A percentile compares a stretch with the other conserved stretches of the same genome.
These are phyloP conservation scores for Hyles lineata DNA, from an alignment of 2,888 invertebrate species.

Conservation along the genomic window DNA sequence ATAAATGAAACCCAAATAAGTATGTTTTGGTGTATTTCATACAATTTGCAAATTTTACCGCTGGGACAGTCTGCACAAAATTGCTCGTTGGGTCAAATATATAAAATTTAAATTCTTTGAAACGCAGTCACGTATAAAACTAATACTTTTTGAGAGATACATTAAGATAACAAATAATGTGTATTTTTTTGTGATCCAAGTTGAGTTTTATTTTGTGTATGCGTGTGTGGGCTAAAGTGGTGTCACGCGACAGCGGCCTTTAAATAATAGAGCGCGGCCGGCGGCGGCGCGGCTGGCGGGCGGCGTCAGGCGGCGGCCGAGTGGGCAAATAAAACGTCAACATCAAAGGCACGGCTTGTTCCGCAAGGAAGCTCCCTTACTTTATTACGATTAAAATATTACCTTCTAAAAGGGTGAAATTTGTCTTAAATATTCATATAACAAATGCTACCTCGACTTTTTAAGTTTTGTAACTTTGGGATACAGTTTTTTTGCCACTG, in stretches of 20 bases:
- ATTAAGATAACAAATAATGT: not conserved
- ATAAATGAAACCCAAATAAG: too few species aligned
- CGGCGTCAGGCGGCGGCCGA: slow-evolving; percentile 6
- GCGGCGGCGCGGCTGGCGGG: not conserved
- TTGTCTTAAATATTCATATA: slow-evolving; percentile 21
- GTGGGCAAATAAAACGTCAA: slow-evolving; percentile 21
- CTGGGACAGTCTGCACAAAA: not conserved
- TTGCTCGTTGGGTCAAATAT: not conserved
- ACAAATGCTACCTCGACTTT: slow-evolving; percentile 21
- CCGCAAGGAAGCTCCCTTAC: slow-evolving; percentile 19
- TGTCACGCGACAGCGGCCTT: slow-evolving; percentile 9
- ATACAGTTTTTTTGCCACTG: not conserved
- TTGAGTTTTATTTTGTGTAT: not conserved
- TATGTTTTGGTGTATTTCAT: too few species aligned
- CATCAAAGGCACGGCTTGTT: slow-evolving; percentile 9
- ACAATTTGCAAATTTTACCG: too few species aligned
- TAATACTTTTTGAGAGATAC: not conserved
- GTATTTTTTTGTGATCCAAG: not conserved
- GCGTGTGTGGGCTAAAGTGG: not conserved
- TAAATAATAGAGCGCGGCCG: slow-evolving; percentile 15
- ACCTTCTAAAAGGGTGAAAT: slow-evolving; percentile 25
- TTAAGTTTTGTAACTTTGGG: not conserved
- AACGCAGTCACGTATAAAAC: not conserved
- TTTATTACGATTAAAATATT: slow-evolving; percentile 27
- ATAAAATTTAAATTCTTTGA: not conserved